These are phyloP conservation scores for Cassiopea andromeda DNA, from an alignment of 30 jellyfish, hydroid and myxozoan genomes.

Conservation along the genomic window DNA sequence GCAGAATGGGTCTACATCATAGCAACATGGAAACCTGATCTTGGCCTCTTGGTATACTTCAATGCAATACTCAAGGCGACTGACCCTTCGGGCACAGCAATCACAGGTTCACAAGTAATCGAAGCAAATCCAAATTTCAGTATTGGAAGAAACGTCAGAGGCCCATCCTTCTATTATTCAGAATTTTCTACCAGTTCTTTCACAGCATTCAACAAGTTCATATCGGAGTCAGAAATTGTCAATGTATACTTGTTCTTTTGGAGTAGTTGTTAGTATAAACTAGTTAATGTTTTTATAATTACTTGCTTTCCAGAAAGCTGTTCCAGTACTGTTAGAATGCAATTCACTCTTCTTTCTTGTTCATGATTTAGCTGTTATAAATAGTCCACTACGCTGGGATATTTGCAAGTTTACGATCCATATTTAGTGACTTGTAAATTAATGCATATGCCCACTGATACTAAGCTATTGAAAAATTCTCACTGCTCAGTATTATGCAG, in stretches of 20 bases:
- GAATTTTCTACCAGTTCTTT: conserved; percentile 81
- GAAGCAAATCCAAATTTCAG: conserved; percentile 93
- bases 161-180: conserved; percentile 84
- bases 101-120: conserved; percentile 73
- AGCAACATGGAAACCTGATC: conserved; percentile 90
- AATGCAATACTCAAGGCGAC: conserved; percentile 83
- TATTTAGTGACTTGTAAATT: too few species aligned
- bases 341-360: too few species aligned
- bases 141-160: conserved; percentile 93
- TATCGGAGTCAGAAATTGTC: conserved; percentile 75
- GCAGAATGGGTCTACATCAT: conserved; percentile 80
- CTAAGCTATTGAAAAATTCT: too few species aligned
- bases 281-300: not conserved
- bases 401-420: too few species aligned
- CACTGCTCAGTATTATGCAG: too few species aligned
- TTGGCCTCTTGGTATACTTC: conserved; percentile 83
- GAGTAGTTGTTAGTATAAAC: conserved; percentile 92
- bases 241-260: conserved; percentile 91
- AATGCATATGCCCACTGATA: too few species aligned
- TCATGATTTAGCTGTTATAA: too few species aligned
- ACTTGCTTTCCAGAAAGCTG: not conserved
- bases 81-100: conserved; percentile 84
- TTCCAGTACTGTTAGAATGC: not conserved
- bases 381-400: too few species aligned
- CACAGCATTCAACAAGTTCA: conserved; percentile 80